Percentiles rank a stretch among this genome's conserved stretches.
These are phyloP conservation scores for Tragopan temminckii DNA, from an alignment of 2,797 vertebrate species.

Conservation along the genomic window DNA sequence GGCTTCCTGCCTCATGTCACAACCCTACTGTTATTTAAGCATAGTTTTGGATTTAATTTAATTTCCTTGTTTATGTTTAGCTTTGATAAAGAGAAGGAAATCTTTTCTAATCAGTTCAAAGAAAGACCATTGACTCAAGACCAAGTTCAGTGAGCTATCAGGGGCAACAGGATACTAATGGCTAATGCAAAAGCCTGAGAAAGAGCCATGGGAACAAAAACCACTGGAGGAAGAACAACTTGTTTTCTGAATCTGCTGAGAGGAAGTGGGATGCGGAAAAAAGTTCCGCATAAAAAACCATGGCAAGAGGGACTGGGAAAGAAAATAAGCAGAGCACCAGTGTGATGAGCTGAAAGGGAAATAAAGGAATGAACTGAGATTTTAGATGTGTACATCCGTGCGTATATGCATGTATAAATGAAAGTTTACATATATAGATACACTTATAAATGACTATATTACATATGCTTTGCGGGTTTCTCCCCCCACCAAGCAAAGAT, in stretches of 20 bases:
- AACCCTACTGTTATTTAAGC: slow-evolving; percentile 64
- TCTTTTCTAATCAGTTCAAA: slow-evolving; percentile 66
- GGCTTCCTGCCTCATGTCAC: slow-evolving; percentile 71
- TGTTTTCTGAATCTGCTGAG: slow-evolving; percentile 7
- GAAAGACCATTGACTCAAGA: slow-evolving; percentile 64
- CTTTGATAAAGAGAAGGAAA: slow-evolving; percentile 77
- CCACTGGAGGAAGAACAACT: slow-evolving; percentile 36
- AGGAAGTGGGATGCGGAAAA: background rate
- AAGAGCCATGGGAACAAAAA: slow-evolving; percentile 69
- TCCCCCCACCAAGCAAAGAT: background rate
- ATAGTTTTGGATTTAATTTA: slow-evolving; percentile 66
- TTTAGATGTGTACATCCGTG: background rate
- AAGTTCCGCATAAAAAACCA: background rate
- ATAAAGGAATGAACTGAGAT: background rate
- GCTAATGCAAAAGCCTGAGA: slow-evolving; percentile 47
- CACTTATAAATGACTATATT: background rate
- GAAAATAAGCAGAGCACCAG: background rate
- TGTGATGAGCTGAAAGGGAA: background rate
- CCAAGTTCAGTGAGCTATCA: slow-evolving; percentile 69
- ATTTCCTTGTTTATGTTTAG: slow-evolving; percentile 79
- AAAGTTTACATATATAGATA: background rate
- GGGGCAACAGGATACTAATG: slow-evolving; percentile 56
- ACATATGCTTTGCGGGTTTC: background rate
- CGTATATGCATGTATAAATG: too few relatives aligned
- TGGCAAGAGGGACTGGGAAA: background rate